Conservation (phyloP, 2,888 invertebrate genomes). For the Apotomis capreana region DNA sequence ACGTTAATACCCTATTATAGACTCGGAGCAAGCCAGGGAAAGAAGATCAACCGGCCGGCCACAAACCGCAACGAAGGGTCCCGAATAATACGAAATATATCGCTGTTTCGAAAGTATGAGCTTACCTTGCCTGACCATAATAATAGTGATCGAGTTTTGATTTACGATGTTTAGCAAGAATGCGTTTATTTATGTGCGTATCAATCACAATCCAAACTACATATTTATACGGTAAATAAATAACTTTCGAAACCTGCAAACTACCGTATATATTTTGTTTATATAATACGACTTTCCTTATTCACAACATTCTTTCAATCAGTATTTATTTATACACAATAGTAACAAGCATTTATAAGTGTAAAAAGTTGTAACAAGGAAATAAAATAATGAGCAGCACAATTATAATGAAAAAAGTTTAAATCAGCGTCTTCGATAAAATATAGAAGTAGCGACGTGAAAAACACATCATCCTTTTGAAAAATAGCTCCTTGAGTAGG, state of each 20-base stretch:
- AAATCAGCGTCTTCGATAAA: slow-evolving; percentile 16
- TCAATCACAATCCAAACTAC: slow-evolving; percentile 12
- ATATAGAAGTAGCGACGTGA: slow-evolving; percentile 36
- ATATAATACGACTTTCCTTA: not conserved
- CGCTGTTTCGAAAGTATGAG: slow-evolving; percentile 13
- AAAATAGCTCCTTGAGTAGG: slow-evolving; percentile 58
- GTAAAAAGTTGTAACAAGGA: not conserved
- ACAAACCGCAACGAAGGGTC: slow-evolving; percentile 34
- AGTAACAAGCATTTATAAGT: not conserved
- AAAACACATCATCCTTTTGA: slow-evolving; percentile 51
- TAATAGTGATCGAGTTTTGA: slow-evolving; percentile 21
- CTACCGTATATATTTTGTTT: not conserved
- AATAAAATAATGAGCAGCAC: not conserved
- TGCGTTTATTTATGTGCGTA: not conserved
- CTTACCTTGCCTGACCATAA: slow-evolving; percentile 10
- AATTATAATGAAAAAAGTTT: not conserved
- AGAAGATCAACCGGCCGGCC: slow-evolving; percentile 60
- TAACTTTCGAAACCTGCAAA: not conserved
- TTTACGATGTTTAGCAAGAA: slow-evolving; percentile 13
- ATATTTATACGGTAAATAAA: not conserved
- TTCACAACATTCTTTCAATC: not conserved
- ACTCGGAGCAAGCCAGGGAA: slow-evolving; percentile 60
- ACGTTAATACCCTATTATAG: slow-evolving; percentile 76
- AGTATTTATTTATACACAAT: not conserved
- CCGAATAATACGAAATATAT: slow-evolving; percentile 31